Evolutionary conservation across 2,797 vertebrate genomes (phyloP).

Genomic region (Coluber constrictor): DNA sequence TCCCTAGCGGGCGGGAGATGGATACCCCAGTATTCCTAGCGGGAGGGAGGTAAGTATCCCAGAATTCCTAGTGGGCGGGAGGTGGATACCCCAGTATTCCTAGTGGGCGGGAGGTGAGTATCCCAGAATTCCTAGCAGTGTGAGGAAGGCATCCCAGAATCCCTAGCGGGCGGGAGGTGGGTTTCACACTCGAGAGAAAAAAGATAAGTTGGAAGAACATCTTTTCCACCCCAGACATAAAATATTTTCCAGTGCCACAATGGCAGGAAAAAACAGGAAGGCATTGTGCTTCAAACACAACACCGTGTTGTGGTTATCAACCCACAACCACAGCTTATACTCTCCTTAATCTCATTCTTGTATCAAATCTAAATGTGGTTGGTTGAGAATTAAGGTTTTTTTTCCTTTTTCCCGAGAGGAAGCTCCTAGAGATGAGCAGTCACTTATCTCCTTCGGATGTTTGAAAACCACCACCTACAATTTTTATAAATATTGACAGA

Average conservation of each 20-base stretch:
- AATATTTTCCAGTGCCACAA: not conserved
- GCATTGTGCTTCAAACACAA: not conserved
- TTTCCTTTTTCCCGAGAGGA: not conserved
- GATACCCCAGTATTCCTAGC: not conserved
- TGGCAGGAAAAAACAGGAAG: not conserved
- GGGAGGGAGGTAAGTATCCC: fast-evolving
- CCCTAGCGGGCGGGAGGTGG: not conserved
- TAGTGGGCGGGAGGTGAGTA: too few species aligned
- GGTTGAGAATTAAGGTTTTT: not conserved
- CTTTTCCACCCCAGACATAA: not conserved
- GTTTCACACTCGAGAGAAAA: not conserved
- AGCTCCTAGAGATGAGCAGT: not conserved
- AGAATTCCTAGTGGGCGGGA: too few species aligned
- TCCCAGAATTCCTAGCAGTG: too few species aligned
- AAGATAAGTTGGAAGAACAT: not conserved
- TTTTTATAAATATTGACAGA: not conserved
- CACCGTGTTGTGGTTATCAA: not conserved
- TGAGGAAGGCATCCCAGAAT: too few species aligned
- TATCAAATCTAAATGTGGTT: not conserved
- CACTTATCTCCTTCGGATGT: not conserved
- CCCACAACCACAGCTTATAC: not conserved
- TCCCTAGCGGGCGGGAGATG: not conserved
- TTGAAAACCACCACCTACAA: not conserved
- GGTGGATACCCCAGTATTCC: too few species aligned
- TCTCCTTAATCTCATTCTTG: not conserved